Evolutionary conservation across 2,888 invertebrate genomes (phyloP).

Genomic region (Lypha dubia): DNA sequence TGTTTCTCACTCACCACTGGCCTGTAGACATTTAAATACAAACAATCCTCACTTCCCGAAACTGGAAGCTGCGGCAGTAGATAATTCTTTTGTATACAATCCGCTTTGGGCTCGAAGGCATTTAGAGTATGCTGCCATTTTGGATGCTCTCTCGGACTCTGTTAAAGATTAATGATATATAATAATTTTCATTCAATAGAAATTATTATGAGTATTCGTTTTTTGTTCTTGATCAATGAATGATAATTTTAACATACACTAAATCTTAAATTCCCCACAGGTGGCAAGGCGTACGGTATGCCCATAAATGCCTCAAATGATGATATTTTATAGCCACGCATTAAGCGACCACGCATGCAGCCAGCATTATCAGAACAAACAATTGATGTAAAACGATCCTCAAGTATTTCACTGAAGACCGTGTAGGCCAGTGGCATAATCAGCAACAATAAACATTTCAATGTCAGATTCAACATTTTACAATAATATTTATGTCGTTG

Average conservation of each 20-base stretch:
- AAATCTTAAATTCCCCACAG: slow-evolving; percentile 80
- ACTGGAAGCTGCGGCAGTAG: slow-evolving; percentile 79
- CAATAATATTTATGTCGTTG: not conserved
- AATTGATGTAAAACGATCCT: slow-evolving; percentile 60
- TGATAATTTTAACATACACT: slow-evolving; percentile 76
- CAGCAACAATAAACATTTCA: slow-evolving; percentile 21
- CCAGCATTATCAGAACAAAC: slow-evolving; percentile 78
- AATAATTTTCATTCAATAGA: not conserved
- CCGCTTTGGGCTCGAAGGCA: slow-evolving; percentile 80
- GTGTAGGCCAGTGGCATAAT: slow-evolving; percentile 44
- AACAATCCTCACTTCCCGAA: slow-evolving; percentile 84
- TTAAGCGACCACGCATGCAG: slow-evolving; percentile 78
- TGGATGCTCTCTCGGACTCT: slow-evolving; percentile 80
- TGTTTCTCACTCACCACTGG: slow-evolving; percentile 77
- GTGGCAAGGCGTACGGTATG: slow-evolving; percentile 82
- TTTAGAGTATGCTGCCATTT: slow-evolving; percentile 76
- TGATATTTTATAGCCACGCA: slow-evolving; percentile 78
- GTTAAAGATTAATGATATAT: not conserved
- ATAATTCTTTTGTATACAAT: slow-evolving; percentile 85
- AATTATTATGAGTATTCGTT: not conserved
- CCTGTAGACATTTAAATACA: slow-evolving; percentile 84
- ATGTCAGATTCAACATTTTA: slow-evolving; percentile 15
- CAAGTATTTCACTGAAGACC: slow-evolving; percentile 4
- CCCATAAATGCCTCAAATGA: slow-evolving; percentile 81
- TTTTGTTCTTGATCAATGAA: too few relatives aligned